A percentile compares a stretch with the other conserved stretches of the same genome.
These are phyloP conservation scores for Grantiella picta DNA, from an alignment of 2,113 vertebrate species.

Conservation along the genomic window DNA sequence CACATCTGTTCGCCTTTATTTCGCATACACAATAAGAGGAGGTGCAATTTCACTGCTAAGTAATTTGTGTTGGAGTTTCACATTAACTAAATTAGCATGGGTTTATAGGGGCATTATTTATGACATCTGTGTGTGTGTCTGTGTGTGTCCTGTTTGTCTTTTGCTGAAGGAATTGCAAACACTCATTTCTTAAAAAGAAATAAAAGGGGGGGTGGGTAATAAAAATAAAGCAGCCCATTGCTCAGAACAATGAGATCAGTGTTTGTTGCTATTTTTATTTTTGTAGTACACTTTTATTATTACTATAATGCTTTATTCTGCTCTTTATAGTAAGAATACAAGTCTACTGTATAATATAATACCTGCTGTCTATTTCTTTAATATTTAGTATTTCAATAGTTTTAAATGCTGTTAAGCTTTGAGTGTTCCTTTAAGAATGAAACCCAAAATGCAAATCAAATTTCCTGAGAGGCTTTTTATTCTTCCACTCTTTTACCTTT, in stretches of 20 bases:
- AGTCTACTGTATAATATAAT: background rate
- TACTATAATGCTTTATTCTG: background rate
- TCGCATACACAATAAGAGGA: background rate
- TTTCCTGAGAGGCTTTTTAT: background rate
- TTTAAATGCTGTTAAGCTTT: conserved; percentile 43
- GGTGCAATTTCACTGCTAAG: conserved; percentile 42
- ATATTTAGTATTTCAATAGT: conserved; percentile 3
- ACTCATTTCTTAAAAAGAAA: background rate
- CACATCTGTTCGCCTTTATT: conserved; percentile 60
- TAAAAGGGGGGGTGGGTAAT: background rate
- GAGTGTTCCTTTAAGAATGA: conserved; percentile 5
- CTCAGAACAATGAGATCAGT: conserved; percentile 5
- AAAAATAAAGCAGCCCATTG: conserved; percentile 4
- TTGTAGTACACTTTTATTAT: background rate
- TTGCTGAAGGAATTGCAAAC: background rate
- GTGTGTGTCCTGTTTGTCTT: background rate
- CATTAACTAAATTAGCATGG: conserved; percentile 62
- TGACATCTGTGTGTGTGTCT: background rate
- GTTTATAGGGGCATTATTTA: conserved; percentile 58
- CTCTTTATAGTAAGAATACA: background rate
- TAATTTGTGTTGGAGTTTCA: conserved; percentile 38
- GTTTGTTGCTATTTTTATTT: conserved; percentile 46
- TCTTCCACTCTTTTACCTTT: background rate
- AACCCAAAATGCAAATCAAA: background rate
- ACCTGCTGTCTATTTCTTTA: conserved; percentile 28